Evolutionary conservation across 2,888 invertebrate genomes (phyloP), one percentile per base, ranked within the genome.

Genomic region (Pachycephus smyrnensis): DNA sequence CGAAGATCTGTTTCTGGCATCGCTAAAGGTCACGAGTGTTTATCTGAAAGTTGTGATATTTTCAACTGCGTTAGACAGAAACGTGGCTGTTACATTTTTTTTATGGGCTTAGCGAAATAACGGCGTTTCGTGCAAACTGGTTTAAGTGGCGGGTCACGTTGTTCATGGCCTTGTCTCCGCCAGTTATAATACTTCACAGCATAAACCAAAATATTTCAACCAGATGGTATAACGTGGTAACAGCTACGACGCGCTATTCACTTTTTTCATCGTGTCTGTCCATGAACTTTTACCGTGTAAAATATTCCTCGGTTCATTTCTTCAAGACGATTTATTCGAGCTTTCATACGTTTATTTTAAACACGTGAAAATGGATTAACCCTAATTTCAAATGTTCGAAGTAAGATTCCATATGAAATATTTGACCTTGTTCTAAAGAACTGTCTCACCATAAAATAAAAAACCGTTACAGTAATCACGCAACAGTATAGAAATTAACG

Each of bases 111-210:
- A 82, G 80, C 80, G 80, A 82, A 83, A 84, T 80, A 81, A 83
- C 82, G 35, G 40, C 23, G 68, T 15, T 4, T 69, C 80, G 80
- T 76, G 81, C 79, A 83, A 40, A 83, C 82, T 83, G 81, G 82
- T 82, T 82, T 79, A 81, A 82, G 81, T 82, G 83, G 79, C 78
- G 81, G 78, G 76, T 77, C 74, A 75, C 78, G 76, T 84, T 86
- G 84, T 83, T 84, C 84, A 84, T 82, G 84, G 81, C 76, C 81
- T 80, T 83, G 85, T 84, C 84, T 82, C 83, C 82, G 78, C 82
- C 83, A 84, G 84, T 85, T 84, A 84, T n/a, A n/a, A n/a, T n/a
- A n/a, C 84, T 84, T 84, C 79, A 81, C 80, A 81, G 78, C 76
- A 79, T 80, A 78, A 81, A 80, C 80, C 76, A 82, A 81, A 74